These are phyloP conservation scores for Lepilemur septentrionalis DNA, from an alignment of 2,797 vertebrate genomes.

Conservation along the genomic window DNA sequence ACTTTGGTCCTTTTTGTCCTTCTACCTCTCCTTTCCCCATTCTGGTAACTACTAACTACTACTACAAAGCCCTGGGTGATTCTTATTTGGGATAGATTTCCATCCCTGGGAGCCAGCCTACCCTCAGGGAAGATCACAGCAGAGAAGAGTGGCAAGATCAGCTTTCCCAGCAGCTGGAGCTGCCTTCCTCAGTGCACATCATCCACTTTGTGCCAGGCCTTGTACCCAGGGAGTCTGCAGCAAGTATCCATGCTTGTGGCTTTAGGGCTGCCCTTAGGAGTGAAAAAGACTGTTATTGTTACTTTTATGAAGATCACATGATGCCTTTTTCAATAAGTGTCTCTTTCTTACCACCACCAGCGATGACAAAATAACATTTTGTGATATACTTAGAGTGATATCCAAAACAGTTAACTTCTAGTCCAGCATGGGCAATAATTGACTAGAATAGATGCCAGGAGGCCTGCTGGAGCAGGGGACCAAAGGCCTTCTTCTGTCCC, in stretches of 20 bases:
- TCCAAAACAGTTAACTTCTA: background rate
- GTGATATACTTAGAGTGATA: background rate
- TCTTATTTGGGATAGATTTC: background rate
- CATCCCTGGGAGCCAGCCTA: background rate
- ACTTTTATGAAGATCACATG: background rate
- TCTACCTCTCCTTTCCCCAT: background rate
- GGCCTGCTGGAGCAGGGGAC: background rate
- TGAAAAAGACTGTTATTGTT: background rate
- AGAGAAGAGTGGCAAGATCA: background rate
- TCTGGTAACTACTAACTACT: background rate
- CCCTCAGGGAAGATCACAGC: background rate
- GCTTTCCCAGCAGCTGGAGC: background rate
- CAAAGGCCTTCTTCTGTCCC: background rate
- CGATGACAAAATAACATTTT: background rate
- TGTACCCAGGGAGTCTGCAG: background rate
- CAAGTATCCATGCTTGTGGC: background rate
- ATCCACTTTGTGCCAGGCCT: background rate
- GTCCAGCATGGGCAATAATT: background rate
- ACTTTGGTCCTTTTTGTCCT: background rate
- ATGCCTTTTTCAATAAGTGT: background rate
- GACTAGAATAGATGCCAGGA: background rate
- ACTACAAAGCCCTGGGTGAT: background rate
- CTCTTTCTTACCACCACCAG: background rate
- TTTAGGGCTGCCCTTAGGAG: background rate
- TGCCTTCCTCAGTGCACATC: background rate